These are phyloP conservation scores for Pinna nobilis DNA, from an alignment of 1,140 invertebrate species.

Conservation along the genomic window DNA sequence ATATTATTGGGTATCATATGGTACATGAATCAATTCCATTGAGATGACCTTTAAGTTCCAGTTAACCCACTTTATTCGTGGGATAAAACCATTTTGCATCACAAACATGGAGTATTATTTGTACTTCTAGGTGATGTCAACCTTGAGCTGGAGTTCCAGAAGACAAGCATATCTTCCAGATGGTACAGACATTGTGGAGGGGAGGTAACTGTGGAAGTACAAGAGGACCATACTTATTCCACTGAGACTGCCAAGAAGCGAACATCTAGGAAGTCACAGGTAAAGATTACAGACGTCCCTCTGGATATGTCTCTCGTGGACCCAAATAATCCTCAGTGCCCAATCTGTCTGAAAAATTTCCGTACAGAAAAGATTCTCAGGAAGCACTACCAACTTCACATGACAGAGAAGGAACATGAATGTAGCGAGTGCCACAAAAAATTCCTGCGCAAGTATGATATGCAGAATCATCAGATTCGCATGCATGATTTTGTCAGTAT, in stretches of 20 bases:
- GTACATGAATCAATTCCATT: no score
- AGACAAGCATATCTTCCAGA: neutral
- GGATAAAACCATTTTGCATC: no score
- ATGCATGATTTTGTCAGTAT: neutral
- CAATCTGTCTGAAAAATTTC: neutral
- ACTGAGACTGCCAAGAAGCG: no score
- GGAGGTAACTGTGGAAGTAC: neutral
- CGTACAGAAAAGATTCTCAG: neutral
- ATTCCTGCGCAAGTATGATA: neutral
- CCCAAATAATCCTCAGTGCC: conserved; percentile 6
- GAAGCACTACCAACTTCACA: conserved; percentile 1
- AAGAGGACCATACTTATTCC: conserved; percentile 1
- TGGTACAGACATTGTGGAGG: conserved; percentile 7
- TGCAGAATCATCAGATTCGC: neutral
- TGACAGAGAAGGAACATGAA: neutral
- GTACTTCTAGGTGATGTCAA: neutral
- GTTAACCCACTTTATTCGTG: no score
- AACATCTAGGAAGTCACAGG: neutral
- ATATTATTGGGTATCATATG: no score
- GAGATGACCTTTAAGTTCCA: no score
- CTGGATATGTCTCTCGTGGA: neutral
- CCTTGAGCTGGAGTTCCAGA: conserved; percentile 5
- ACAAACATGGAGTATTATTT: neutral
- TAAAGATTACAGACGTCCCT: neutral
- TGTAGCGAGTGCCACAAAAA: neutral